Evolutionary conservation across 2,888 invertebrate species (phyloP).

Genomic region (Epirrhoe alternata): DNA sequence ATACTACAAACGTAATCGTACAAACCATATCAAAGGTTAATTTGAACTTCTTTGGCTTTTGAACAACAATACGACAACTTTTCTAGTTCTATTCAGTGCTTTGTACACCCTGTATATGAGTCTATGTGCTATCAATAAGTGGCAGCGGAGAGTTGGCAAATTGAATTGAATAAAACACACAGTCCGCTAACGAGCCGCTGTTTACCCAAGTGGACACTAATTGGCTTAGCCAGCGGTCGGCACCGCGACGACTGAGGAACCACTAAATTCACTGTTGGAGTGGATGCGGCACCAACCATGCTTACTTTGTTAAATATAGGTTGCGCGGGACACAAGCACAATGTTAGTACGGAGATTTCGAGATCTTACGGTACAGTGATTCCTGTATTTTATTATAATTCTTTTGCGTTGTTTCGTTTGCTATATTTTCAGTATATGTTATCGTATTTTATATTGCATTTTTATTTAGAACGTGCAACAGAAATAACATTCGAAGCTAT

Average conservation of each 20-base stretch:
- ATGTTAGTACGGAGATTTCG: no score
- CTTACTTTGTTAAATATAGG: no score
- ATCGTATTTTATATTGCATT: no score
- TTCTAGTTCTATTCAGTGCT: neutral
- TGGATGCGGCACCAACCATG: conserved; percentile 33
- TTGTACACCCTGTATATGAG: conserved; percentile 23
- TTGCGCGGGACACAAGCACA: no score
- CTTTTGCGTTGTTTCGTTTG: no score
- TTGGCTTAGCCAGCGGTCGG: conserved; percentile 83
- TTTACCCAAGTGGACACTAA: conserved; percentile 85
- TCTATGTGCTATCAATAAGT: conserved; percentile 77
- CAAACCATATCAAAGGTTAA: neutral
- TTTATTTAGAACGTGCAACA: no score
- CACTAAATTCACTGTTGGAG: conserved; percentile 43
- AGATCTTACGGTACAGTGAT: no score
- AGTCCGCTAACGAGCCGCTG: conserved; percentile 84
- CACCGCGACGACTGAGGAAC: conserved; percentile 53
- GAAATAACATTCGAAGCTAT: no score
- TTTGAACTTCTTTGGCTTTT: neutral
- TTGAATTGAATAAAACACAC: conserved; percentile 84
- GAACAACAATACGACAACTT: neutral
- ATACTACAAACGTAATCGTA: neutral
- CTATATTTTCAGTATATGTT: no score
- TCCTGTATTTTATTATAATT: no score
- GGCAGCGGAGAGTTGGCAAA: conserved; percentile 78